Base-by-base conservation (phyloP, 2,797 vertebrate genomes). In the Fistularia commersonii region DNA sequence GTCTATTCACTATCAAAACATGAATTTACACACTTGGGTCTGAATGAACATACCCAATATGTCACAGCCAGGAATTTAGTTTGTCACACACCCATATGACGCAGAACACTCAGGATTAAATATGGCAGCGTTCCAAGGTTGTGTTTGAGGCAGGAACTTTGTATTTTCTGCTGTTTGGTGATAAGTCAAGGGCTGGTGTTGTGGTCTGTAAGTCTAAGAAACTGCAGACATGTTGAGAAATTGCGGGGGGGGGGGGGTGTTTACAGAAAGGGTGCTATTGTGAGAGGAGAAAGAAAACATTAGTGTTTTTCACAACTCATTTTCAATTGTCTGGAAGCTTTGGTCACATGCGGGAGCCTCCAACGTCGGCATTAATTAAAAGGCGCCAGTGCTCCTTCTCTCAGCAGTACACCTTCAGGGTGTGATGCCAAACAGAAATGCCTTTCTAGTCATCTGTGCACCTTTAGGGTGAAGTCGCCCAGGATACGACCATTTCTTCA, bases 341-440 rank as follows among this genome's bases (percentile, higher is more conserved):
- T 67, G 66, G 83, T 84, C 80, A 81, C 79, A 87, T 80, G 73
- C 78, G 76, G 76, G 67, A 79, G 83, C 72, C 56, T 78, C 73
- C 72, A 56, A 69, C 48, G 38, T 76, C 48, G 49, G 59, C 41
- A 48, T 72, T 86, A 83, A 90, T 88, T 89, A 84, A 85, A 86
- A 87, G 62, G 74, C 86, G 71, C 48, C 60, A 56, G 59, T 48
- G 67, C 69, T 58, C 48, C 63, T 75, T 68, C 70, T 80, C 61
- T 64, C 59, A 81, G 73, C 72, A 65, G 38, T 66, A 61, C 31
- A 51, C 58, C 79, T 73, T 65, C 74, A 75, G 74, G 80, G 66
- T 61, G 60, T 64, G 51, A 55, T 44, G 65, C 57, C 75, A 85
- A 85, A 84, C 74, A 74, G 41, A 63, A 54, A 74, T 53, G 57